Conservation (phyloP, 2,888 invertebrate genomes). For the Chirona hameri region DNA sequence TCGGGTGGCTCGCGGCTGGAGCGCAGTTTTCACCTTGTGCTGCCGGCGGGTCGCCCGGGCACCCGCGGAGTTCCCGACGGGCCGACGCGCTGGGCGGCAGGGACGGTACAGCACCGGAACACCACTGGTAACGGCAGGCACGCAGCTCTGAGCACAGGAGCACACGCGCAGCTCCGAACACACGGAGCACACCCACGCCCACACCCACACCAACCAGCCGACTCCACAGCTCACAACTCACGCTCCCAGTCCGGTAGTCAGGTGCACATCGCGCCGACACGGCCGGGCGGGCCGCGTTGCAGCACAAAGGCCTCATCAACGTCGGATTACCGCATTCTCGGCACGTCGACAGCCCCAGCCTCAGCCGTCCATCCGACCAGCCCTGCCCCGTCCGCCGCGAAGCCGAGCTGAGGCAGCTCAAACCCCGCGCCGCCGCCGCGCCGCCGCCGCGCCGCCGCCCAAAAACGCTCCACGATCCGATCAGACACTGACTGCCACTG, state of each 20-base stretch:
- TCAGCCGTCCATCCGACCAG: too few relatives aligned
- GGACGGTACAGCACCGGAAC: not conserved
- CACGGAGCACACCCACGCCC: not conserved
- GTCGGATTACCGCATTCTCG: too few relatives aligned
- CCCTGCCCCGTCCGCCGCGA: too few relatives aligned
- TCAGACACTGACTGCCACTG: not conserved
- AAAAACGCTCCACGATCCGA: not conserved
- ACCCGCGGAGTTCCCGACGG: not conserved
- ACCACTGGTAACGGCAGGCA: not conserved
- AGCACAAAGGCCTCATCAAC: too few relatives aligned
- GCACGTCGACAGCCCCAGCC: too few relatives aligned
- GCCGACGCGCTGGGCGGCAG: not conserved
- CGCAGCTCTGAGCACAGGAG: not conserved
- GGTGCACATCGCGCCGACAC: too few relatives aligned
- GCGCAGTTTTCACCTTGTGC: slow-evolving; percentile 22
- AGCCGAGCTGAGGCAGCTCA: too few relatives aligned
- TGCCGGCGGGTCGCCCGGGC: not conserved
- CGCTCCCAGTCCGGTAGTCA: too few relatives aligned
- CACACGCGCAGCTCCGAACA: not conserved
- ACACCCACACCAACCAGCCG: not conserved
- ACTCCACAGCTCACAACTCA: too few relatives aligned
- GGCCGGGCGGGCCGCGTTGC: too few relatives aligned
- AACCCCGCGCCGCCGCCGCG: too few relatives aligned
- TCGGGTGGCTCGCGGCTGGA: not conserved
- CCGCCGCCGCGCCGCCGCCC: too few relatives aligned